A percentile compares a stretch with the other conserved stretches of the same genome.
These are phyloP conservation scores for Channa maculata DNA, from an alignment of 2,113 vertebrate species.

Conservation along the genomic window DNA sequence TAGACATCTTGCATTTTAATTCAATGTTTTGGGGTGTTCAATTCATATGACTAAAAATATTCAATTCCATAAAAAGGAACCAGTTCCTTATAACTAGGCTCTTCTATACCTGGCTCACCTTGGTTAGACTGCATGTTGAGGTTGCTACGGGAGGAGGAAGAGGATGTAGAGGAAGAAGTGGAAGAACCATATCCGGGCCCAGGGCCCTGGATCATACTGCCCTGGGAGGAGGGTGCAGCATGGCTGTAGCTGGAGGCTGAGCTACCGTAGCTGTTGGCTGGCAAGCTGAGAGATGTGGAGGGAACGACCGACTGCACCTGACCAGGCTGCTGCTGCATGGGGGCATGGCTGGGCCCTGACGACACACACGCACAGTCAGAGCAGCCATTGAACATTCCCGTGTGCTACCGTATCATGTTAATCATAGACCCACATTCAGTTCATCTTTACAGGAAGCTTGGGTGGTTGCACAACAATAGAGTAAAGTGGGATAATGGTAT, in stretches of 20 bases:
- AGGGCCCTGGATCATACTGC: slow-evolving; percentile 89
- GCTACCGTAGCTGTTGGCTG: slow-evolving; percentile 85
- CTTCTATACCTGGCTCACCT: slow-evolving; percentile 84
- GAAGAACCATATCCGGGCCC: slow-evolving; percentile 87
- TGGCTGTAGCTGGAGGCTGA: slow-evolving; percentile 88
- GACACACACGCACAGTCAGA: slow-evolving; percentile 79
- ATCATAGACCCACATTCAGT: slow-evolving; percentile 74
- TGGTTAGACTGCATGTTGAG: slow-evolving; percentile 94
- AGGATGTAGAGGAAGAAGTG: slow-evolving; percentile 82
- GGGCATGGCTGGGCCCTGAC: slow-evolving; percentile 89
- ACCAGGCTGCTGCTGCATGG: slow-evolving; percentile 90
- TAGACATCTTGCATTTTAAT: background rate
- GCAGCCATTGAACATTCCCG: slow-evolving; percentile 41
- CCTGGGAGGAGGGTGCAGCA: slow-evolving; percentile 87
- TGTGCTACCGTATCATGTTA: slow-evolving; percentile 28
- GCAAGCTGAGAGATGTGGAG: slow-evolving; percentile 90
- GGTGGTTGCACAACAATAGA: background rate
- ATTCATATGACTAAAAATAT: background rate
- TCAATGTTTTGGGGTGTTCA: background rate
- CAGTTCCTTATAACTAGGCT: background rate
- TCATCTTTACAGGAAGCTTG: slow-evolving; percentile 65
- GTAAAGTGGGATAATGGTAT: slow-evolving; percentile 1
- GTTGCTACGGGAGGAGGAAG: slow-evolving; percentile 88
- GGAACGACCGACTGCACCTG: slow-evolving; percentile 86
- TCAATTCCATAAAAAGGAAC: background rate